Percentiles rank a stretch among this genome's conserved stretches.
phyloP scores from a whole-genome alignment of 2,888 invertebrate genomes.

The Euzetes globulus region DNA sequence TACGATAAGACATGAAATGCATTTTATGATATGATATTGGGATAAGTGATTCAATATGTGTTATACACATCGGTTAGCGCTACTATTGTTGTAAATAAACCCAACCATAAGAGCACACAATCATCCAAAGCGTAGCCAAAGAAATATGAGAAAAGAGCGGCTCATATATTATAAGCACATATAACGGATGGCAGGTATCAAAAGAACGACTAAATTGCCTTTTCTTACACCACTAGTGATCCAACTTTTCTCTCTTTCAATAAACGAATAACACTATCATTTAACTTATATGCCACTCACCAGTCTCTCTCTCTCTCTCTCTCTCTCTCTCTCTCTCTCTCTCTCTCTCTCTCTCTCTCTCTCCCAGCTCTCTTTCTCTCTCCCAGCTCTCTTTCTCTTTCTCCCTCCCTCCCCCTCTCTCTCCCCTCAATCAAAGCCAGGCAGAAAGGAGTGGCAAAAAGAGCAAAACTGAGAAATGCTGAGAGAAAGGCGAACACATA shows the following conservation, averaged over 20 bases:
- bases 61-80: slow-evolving; percentile 18
- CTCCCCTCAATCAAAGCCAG: slow-evolving; percentile 3
- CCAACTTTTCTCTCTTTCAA: neutral
- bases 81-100: slow-evolving; percentile 21
- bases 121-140: neutral
- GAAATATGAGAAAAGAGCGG: slow-evolving; percentile 26
- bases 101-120: slow-evolving; percentile 5
- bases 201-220: slow-evolving; percentile 27
- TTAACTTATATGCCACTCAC: slow-evolving; percentile 21
- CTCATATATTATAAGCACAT: slow-evolving; percentile 24
- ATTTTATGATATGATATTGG: slow-evolving; percentile 15
- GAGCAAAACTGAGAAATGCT: neutral
- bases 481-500: neutral
- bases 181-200: slow-evolving; percentile 30
- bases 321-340: neutral
- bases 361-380: neutral
- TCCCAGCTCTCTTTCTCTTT: neutral
- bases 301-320: neutral
- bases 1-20: slow-evolving; percentile 27
- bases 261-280: slow-evolving; percentile 25
- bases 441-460: neutral
- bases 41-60: slow-evolving; percentile 30
- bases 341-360: neutral
- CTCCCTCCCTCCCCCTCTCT: neutral
- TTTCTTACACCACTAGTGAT: slow-evolving; percentile 9